Base-by-base conservation (phyloP, 2,113 vertebrate species). In the Microtus richardsoni region DNA sequence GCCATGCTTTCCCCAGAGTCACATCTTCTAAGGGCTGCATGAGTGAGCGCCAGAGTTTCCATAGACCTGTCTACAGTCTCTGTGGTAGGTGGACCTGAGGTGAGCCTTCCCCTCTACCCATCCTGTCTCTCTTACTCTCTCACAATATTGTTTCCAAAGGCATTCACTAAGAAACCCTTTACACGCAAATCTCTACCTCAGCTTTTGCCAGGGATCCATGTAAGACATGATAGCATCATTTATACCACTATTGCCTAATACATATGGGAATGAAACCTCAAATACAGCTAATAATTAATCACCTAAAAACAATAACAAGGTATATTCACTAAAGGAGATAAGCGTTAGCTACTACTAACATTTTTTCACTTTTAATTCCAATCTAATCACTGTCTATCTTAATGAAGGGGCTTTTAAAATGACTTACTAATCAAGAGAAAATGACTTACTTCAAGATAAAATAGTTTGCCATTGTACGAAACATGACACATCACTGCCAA, bases 361-460 rank as follows among this genome's bases (percentile, higher is more conserved):
- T 58, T 58, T 58, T 92, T 84, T 84, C 39, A 74, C 70, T 68
- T 85, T 95, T 80, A 91, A 68, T 88, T 89, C n/a, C 39, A 30
- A 68, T 91, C 21, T 94, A 84, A 79, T 91, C 21, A 13, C n/a
- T 80, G 47, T 88, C 86, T 96, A 86, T 52, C 7, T 94, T 79
- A 58, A 70, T 73, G 71, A 93, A 84, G 26, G 22, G 3, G 0
- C n/a, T 94, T 79, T 80, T 78, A 78, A 91, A 95, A 86, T 12
- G 3, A 95, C 17, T 39, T 73, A 33, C 9, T 80, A 87, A 60
- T 26, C 88, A 58, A 58, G 19, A 58, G 19, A 21, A 58, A 58
- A 58, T 58, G 58, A 58, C 58, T 58, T 58, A 21, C 58, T 93
- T 70, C 26, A 60, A 91, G 17, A 79, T 60, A 93, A 88, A 90